Evolutionary conservation across 2,797 vertebrate species (phyloP).

Genomic region (Pygocentrus nattereri): DNA sequence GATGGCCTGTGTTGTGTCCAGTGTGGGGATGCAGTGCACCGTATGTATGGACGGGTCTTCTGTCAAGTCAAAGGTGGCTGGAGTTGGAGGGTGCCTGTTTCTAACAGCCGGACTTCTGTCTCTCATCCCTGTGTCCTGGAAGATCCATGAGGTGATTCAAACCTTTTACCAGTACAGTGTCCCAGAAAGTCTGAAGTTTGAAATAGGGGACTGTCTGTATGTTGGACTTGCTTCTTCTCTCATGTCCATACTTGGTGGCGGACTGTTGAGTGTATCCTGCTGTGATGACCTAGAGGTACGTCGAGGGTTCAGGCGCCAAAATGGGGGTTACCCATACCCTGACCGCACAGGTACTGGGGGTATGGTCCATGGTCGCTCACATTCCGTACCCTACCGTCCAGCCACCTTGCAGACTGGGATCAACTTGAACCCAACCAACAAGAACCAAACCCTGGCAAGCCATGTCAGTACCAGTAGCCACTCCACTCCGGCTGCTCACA

Average conservation of each 20-base stretch:
- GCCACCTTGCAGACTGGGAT: conserved; percentile 61
- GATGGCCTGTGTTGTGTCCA: conserved; percentile 78
- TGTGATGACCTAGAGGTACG: conserved; percentile 60
- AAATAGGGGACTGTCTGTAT: conserved; percentile 92
- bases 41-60: conserved; percentile 85
- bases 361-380: conserved; percentile 57
- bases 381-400: conserved; percentile 71
- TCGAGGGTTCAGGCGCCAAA: conserved; percentile 56
- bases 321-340: conserved; percentile 72
- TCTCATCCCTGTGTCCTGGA: conserved; percentile 91
- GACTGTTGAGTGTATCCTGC: conserved; percentile 87
- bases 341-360: conserved; percentile 64
- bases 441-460: conserved; percentile 62
- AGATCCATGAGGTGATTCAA: conserved; percentile 89
- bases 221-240: conserved; percentile 88
- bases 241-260: conserved; percentile 86
- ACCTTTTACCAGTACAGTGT: conserved; percentile 87
- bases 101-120: conserved; percentile 85
- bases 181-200: conserved; percentile 88
- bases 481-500: conserved; percentile 45
- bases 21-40: conserved; percentile 93
- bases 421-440: conserved; percentile 57
- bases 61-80: conserved; percentile 84
- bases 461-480: conserved; percentile 66
- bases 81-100: conserved; percentile 81